Conservation (phyloP, 2,888 invertebrate species). For the Drosophila anceps region DNA sequence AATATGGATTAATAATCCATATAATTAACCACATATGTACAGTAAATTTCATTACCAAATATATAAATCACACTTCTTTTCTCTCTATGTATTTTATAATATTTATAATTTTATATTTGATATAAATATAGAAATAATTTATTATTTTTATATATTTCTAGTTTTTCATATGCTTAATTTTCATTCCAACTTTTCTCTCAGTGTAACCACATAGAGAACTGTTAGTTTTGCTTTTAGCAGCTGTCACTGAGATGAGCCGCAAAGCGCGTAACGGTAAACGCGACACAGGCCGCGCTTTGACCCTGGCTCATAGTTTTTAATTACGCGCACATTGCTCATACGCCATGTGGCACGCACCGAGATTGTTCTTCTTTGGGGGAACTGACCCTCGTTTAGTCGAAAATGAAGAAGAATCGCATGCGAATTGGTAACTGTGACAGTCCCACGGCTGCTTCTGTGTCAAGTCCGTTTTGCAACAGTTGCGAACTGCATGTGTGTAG, state of each 20-base stretch:
- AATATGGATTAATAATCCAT: too few species aligned
- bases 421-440: slow-evolving; percentile 57
- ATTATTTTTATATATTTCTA: not conserved
- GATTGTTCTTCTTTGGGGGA: slow-evolving; percentile 5
- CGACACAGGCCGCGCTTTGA: slow-evolving; percentile 12
- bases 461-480: slow-evolving; percentile 65
- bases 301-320: slow-evolving; percentile 53
- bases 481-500: slow-evolving; percentile 26
- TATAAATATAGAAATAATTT: not conserved
- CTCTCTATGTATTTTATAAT: not conserved
- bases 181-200: not conserved
- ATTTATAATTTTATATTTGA: not conserved
- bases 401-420: slow-evolving; percentile 29
- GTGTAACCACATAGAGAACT: slow-evolving; percentile 36
- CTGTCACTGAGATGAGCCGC: slow-evolving; percentile 56
- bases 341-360: slow-evolving; percentile 37
- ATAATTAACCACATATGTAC: too few species aligned
- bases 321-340: slow-evolving; percentile 59
- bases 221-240: slow-evolving; percentile 31
- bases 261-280: slow-evolving; percentile 60
- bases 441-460: slow-evolving; percentile 62
- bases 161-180: not conserved
- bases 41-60: too few species aligned
- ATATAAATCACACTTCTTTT: not conserved
- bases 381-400: slow-evolving; percentile 37